phyloP scores from a whole-genome alignment of 2,797 vertebrate genomes.

The Glossophaga mutica region DNA sequence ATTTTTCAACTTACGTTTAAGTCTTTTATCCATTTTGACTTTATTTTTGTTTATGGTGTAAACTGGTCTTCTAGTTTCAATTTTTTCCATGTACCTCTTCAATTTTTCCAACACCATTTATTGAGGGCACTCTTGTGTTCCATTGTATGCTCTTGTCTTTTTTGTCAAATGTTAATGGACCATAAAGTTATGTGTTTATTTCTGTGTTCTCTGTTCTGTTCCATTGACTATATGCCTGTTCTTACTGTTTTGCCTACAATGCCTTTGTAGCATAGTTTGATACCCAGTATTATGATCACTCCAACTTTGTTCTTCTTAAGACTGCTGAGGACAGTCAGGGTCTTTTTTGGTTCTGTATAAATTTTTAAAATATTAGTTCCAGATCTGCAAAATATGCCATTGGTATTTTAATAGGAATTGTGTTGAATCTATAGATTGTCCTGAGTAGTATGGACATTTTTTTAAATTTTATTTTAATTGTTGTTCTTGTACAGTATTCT shows the following conservation, averaged over 20 bases:
- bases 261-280: not conserved
- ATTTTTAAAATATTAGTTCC: not conserved
- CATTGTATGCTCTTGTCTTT: not conserved
- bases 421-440: not conserved
- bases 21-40: not conserved
- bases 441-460: not conserved
- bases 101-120: not conserved
- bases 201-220: not conserved
- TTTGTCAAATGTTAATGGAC: not conserved
- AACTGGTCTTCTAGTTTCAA: not conserved
- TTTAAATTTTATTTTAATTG: too few relatives aligned
- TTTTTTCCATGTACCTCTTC: not conserved
- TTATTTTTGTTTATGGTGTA: not conserved
- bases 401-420: not conserved
- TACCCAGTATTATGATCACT: not conserved
- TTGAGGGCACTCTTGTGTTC: not conserved
- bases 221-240: not conserved
- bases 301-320: not conserved
- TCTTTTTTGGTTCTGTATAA: not conserved
- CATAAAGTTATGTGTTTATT: not conserved
- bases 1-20: not conserved
- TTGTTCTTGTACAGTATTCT: too few relatives aligned
- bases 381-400: not conserved
- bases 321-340: not conserved
- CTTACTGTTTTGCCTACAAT: not conserved